Conservation (phyloP, 2,797 vertebrate genomes). For the Oceanodroma leucorhoa region DNA sequence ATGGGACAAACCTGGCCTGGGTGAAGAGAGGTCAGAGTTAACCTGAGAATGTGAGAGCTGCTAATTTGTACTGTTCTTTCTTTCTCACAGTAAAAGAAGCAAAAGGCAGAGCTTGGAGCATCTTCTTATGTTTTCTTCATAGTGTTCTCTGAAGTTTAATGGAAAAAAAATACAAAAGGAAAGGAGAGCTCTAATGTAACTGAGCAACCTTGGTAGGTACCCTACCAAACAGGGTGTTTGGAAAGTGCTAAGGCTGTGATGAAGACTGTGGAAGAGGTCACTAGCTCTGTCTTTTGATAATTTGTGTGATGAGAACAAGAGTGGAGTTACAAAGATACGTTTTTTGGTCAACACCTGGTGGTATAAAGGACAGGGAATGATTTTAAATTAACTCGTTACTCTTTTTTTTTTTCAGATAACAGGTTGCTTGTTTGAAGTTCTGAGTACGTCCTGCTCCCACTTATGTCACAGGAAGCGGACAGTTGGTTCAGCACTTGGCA, state of each 20-base stretch:
- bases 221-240: background rate
- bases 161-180: background rate
- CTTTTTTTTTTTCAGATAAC: background rate
- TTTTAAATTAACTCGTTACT: background rate
- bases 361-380: background rate
- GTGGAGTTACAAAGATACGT: background rate
- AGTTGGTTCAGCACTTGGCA: background rate
- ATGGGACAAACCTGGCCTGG: too few relatives aligned
- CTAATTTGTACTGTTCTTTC: background rate
- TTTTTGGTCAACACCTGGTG: background rate
- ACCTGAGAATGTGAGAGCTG: background rate
- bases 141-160: background rate
- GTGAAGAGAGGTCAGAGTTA: background rate
- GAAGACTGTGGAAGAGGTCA: background rate
- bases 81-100: background rate
- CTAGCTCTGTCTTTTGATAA: background rate
- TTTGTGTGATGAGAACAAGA: background rate
- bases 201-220: background rate
- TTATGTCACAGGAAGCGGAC: fast-evolving
- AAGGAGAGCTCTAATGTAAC: background rate
- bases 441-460: background rate
- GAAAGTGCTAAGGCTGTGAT: background rate
- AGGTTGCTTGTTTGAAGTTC: background rate
- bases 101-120: background rate
- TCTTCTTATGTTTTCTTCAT: background rate